Conservation (phyloP, 2,888 invertebrate species). For the Eupithecia vulgata region DNA sequence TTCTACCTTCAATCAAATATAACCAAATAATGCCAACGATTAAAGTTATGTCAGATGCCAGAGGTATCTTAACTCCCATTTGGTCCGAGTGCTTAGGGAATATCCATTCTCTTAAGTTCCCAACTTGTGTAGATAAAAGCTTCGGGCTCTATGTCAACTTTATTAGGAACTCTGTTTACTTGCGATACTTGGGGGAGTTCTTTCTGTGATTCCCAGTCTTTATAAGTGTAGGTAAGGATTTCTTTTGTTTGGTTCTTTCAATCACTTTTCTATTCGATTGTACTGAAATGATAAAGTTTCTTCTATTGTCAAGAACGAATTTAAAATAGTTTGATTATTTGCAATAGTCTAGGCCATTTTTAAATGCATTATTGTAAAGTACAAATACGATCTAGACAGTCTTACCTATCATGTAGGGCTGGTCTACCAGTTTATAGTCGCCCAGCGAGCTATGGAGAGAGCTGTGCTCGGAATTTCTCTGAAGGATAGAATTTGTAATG, state of each 20-base stretch:
- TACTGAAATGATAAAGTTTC: neutral
- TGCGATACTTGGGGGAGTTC: constrained; percentile 7
- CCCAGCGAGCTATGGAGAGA: too few species aligned
- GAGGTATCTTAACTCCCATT: neutral
- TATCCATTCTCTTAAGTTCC: constrained; percentile 10
- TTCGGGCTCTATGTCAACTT: constrained; percentile 5
- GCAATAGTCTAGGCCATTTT: too few species aligned
- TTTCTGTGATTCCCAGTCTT: constrained; percentile 4
- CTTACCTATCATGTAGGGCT: too few species aligned
- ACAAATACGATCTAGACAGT: too few species aligned
- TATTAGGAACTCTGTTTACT: constrained; percentile 9
- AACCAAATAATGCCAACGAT: neutral
- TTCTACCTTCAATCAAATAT: neutral
- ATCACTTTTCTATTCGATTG: neutral
- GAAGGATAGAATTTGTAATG: too few species aligned
- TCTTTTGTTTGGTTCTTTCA: neutral
- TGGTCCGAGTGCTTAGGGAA: constrained; percentile 6
- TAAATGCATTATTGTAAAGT: too few species aligned
- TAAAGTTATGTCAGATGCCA: neutral
- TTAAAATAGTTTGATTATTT: too few species aligned
- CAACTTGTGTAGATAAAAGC: constrained; percentile 10
- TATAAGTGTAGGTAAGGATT: constrained; percentile 3
- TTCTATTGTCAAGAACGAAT: neutral
- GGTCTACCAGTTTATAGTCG: too few species aligned
- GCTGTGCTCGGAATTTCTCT: too few species aligned